Base-by-base conservation (phyloP, 2,888 invertebrate genomes). In the Zygaena filipendulae region DNA sequence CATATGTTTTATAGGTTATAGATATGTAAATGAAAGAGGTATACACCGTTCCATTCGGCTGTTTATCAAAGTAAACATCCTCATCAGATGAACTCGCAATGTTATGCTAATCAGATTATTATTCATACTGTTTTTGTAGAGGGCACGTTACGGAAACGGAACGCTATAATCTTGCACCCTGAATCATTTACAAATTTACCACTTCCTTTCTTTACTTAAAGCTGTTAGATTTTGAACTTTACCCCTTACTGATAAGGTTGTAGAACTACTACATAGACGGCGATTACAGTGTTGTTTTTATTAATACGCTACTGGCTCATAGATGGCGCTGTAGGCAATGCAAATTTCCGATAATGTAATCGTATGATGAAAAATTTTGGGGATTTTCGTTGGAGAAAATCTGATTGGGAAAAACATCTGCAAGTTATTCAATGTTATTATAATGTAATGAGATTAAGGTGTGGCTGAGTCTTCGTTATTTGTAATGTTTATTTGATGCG, bases 51-150 rank as follows among this genome's bases (percentile, higher is more conserved):
- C n/a, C n/a, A n/a, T n/a, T n/a, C n/a, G n/a, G n/a, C 38, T 50
- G 54, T 64, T 16, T 67, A 71, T 67, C 61, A 68, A 71, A 68
- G 67, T 60, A 72, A 70, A 72, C 62, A 70, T 58, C 51, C 58
- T 62, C 52, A 57, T 62, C 59, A 60, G 61, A 66, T 51, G 55
- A 53, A 51, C 61, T 59, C 47, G 49, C 55, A 59, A 70, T 70
- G 70, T 74, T 74, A 77, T 77, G 77, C 67, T 67, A 71, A 75
- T 75, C 55, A 53, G 47, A 72, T 75, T 77, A 77, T 75, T 75
- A 77, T 75, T 75, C 77, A 77, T 74, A 67, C 63, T 72, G 75
- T 75, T 74, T 77, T 74, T 70, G 62, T 57, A 63, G 56, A 75
- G 75, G 71, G 77, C 62, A 54, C 52, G 46, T 39, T 47, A 55